Percentiles rank a stretch among this genome's conserved stretches.
Evolutionary conservation across 2,888 invertebrate genomes (phyloP).

Genomic region (Cyclophora albipunctata): DNA sequence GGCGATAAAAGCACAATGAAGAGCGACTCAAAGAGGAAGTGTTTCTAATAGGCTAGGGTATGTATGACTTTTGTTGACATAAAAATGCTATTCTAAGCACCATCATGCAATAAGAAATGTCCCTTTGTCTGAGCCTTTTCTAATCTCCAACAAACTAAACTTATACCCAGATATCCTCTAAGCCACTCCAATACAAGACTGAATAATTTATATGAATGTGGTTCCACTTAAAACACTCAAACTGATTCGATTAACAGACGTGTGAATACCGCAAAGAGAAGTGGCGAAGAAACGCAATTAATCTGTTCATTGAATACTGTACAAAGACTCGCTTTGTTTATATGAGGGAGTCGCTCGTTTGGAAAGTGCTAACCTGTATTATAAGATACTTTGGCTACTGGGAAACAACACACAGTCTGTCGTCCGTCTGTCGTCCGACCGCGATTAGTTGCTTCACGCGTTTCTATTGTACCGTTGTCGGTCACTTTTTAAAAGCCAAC

Average conservation of each 20-base stretch:
- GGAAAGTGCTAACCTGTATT: conserved; percentile 38
- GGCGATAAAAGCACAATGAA: too few species aligned
- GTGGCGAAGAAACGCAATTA: conserved; percentile 62
- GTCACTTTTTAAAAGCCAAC: too few species aligned
- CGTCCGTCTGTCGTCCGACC: conserved; percentile 2
- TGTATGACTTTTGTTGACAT: too few species aligned
- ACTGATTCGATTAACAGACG: conserved; percentile 50
- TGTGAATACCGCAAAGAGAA: conserved; percentile 43
- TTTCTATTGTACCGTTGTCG: too few species aligned
- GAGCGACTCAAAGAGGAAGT: too few species aligned
- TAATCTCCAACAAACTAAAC: too few species aligned
- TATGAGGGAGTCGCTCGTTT: conserved; percentile 40
- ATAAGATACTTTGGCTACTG: neutral
- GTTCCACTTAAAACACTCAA: conserved; percentile 24
- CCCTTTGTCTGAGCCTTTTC: too few species aligned
- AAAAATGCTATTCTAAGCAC: too few species aligned
- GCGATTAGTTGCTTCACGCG: neutral
- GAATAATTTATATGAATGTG: conserved; percentile 16
- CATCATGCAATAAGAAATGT: too few species aligned
- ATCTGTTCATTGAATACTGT: conserved; percentile 61
- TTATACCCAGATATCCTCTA: too few species aligned
- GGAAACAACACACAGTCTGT: conserved; percentile 9
- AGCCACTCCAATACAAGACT: neutral
- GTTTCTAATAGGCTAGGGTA: too few species aligned
- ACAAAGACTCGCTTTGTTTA: conserved; percentile 57